Base-by-base conservation (phyloP, 2,797 vertebrate genomes). In the Dendrocincla tyrannina region DNA sequence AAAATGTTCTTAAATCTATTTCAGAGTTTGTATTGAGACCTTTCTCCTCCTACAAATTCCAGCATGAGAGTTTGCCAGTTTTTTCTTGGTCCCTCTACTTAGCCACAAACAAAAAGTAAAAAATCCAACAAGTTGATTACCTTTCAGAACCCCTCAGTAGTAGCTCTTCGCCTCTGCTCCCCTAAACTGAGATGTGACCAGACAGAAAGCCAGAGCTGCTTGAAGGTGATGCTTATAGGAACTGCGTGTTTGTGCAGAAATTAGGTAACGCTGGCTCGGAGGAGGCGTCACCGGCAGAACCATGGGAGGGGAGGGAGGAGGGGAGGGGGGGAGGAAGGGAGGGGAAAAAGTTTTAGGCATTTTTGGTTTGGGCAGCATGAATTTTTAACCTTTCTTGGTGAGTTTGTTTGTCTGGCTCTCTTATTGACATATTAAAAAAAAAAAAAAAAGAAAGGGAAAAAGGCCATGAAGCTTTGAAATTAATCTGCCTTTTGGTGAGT, bases 241-340 rank as follows among this genome's bases (percentile, higher is more conserved):
- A 72, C 10, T 67, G 95, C 50, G 73, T 95, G 89, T 91, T 96
- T 88, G 37, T 95, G 88, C 41, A 50, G 59, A 85, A 89, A 87
- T 88, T 92, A 81, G 59, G 88, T 72, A 92, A 96, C 13, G 30
- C 83, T 85, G 76, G 92, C 96, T 74, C 72, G 4, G 66, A 94
- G 97, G 96, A 96, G 98, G 97, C 90, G 97, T 89, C 95, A 92
- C 49, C 1, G 1, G 73, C 30, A 20, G 66, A 25, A 6, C 56
- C 1, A 72, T 15, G 27, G 93, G 89, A 85, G 75, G 76, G 76
- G 41, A 73, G 35, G 20, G 85, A 81, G 72, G 79, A 72, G 74
- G 73, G 74, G 67, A 59, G 24, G 7, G 56, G 59, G 67, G 53
- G 39, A 52, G 80, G 66, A 52, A 64, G 66, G 60, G 35, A 20